These are phyloP conservation scores for Orthonyx spaldingii DNA, from an alignment of 2,113 vertebrate genomes.

Conservation along the genomic window DNA sequence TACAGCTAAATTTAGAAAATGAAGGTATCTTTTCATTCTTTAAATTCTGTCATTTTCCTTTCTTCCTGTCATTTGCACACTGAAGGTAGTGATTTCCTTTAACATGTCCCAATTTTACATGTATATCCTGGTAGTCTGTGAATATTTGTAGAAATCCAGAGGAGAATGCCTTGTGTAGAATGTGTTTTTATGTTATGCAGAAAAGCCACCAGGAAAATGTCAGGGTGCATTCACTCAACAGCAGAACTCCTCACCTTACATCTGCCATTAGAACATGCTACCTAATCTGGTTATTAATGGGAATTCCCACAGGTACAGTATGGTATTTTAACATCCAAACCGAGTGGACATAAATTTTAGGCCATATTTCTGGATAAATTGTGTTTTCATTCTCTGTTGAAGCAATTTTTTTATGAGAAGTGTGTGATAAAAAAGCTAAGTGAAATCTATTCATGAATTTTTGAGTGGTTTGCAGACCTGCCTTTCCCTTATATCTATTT, in stretches of 20 bases:
- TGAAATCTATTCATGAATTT: background rate
- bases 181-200: background rate
- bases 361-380: background rate
- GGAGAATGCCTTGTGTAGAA: background rate
- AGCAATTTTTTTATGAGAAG: background rate
- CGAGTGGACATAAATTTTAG: background rate
- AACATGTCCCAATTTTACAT: background rate
- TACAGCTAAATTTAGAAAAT: background rate
- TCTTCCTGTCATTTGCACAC: background rate
- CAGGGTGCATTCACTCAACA: background rate
- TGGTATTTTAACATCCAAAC: background rate
- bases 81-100: background rate
- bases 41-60: background rate
- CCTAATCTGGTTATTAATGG: background rate
- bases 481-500: background rate
- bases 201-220: background rate
- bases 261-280: background rate
- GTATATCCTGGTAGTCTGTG: background rate
- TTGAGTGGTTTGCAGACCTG: background rate
- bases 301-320: background rate
- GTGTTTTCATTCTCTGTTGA: background rate
- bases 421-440: background rate
- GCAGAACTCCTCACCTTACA: background rate
- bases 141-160: background rate
- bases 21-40: background rate